Conservation (phyloP, 2,888 invertebrate species). For the Synanthedon tipuliformis region DNA sequence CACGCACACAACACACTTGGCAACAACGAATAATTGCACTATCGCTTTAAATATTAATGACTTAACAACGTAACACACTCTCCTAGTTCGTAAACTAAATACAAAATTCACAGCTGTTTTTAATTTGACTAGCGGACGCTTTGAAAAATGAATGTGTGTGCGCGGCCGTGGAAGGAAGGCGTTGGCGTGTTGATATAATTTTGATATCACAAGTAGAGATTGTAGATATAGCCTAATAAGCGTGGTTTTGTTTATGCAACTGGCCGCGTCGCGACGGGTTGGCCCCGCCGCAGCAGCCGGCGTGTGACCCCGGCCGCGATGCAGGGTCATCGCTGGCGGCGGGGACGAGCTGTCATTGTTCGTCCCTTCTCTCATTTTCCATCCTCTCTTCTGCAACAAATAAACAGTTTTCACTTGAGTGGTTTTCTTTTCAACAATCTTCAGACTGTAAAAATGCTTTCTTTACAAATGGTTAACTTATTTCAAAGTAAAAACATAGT, state of each 20-base stretch:
- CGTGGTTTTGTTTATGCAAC: conserved; percentile 48
- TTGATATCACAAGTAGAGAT: conserved; percentile 45
- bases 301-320: conserved; percentile 41
- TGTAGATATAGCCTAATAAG: conserved; percentile 65
- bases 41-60: conserved; percentile 57
- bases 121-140: conserved; percentile 67
- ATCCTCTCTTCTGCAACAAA: conserved; percentile 64
- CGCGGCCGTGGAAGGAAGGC: conserved; percentile 37
- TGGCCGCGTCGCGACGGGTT: conserved; percentile 18
- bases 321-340: conserved; percentile 62
- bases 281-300: conserved; percentile 28
- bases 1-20: conserved; percentile 47
- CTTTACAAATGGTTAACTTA: conserved; percentile 23
- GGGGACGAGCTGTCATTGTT: conserved; percentile 64
- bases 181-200: conserved; percentile 33
- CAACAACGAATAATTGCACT: conserved; percentile 66
- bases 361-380: conserved; percentile 55
- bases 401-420: conserved; percentile 21
- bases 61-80: conserved; percentile 48
- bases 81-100: conserved; percentile 58
- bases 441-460: neutral
- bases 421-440: neutral
- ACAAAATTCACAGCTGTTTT: conserved; percentile 41
- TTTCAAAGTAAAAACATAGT: conserved; percentile 7
- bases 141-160: conserved; percentile 58